phyloP scores from a whole-genome alignment of 2,797 vertebrate species.

The Halcyon badia region DNA sequence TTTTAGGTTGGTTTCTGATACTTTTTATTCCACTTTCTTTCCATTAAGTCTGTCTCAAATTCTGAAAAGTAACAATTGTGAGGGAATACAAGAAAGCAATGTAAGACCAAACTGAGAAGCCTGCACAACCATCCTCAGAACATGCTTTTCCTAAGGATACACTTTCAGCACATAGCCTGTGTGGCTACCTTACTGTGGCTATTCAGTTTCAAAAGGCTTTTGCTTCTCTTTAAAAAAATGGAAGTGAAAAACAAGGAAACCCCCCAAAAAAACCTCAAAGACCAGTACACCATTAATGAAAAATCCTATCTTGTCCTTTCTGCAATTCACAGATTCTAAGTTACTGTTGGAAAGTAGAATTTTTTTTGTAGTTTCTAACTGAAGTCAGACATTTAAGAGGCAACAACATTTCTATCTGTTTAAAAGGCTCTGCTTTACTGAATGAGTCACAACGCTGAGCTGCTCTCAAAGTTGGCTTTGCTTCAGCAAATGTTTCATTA shows the following conservation, averaged over 20 bases:
- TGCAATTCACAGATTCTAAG: not conserved
- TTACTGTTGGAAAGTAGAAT: not conserved
- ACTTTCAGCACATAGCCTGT: not conserved
- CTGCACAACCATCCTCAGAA: not conserved
- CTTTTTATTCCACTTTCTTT: not conserved
- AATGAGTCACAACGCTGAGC: conserved; percentile 35
- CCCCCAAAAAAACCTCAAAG: not conserved
- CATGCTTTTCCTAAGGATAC: not conserved
- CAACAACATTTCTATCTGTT: not conserved
- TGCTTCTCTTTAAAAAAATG: not conserved
- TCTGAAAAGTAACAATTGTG: not conserved
- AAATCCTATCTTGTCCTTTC: not conserved
- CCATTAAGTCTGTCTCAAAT: not conserved
- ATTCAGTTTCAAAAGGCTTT: not conserved
- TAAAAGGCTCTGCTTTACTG: not conserved
- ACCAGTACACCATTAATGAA: not conserved
- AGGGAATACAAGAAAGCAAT: not conserved
- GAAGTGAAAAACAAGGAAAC: not conserved
- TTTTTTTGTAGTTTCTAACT: not conserved
- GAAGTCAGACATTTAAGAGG: not conserved
- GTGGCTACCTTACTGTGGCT: not conserved
- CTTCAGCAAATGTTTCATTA: not conserved
- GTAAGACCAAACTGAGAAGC: not conserved
- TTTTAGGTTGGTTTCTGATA: not conserved
- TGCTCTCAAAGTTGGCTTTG: not conserved